Evolutionary conservation across 2,113 vertebrate species (phyloP), one percentile per base, ranked within the genome.

Genomic region (Micromys minutus): DNA sequence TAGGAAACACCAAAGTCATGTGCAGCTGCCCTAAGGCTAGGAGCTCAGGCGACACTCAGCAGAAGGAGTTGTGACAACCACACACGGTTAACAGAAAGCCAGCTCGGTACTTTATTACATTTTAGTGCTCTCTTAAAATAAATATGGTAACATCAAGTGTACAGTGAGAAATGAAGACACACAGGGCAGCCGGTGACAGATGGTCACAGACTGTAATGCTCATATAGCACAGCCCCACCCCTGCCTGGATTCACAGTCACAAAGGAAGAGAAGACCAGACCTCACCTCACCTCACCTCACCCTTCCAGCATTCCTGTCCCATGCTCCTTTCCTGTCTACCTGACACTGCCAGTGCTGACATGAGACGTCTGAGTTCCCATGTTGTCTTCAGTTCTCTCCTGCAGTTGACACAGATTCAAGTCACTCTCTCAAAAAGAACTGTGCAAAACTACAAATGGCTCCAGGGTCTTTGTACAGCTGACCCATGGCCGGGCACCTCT

Each of bases 101-200:
- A 94, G 97, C 96, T 97, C 93, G 97, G 98, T 92, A 97, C 98
- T 99, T 99, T 99, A 99, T 99, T 99, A 98, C 89, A 98, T 98
- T 98, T 99, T 98, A 98, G 98, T 99, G 98, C 98, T 98, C 98
- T 98, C 98, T 98, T 98, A 99, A 99, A 99, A 79, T 99, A 99
- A 99, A 99, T 98, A 99, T 97, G 98, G 98, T 98, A 97, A n/a
- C 98, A 98, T 98, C 97, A 77, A 98, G 98, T 98, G 98, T 97
- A 99, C 95, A 97, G 98, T 97, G 21, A 98, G 98, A 98, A 99
- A 97, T 95, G 97, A 98, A 98, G 98, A 84, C 98, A 98, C 98
- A 98, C 97, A 96, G 98, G 98, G 97, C 7, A 98, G 98, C 98
- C 87, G 97, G 96, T 98, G 98, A 98, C 98, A 98, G 98, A 98